Conservation (phyloP, 2,113 vertebrate species). For the Pipa parva region DNA sequence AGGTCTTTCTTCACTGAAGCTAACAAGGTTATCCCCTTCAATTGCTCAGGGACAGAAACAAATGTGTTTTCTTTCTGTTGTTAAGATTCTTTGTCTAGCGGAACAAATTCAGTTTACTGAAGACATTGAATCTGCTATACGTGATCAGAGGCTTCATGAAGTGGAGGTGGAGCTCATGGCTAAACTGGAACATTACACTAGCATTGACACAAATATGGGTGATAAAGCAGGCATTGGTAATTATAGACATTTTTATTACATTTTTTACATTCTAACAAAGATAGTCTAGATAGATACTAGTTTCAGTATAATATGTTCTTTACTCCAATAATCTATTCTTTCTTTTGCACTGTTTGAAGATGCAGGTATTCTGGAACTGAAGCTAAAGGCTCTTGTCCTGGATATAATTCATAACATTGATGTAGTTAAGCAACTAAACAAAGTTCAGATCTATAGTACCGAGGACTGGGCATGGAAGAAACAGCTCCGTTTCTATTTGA, state of each 20-base stretch:
- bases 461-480: constrained; percentile 92
- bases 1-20: too few relatives aligned
- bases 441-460: constrained; percentile 63
- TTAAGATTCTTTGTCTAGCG: constrained; percentile 88
- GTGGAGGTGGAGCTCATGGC: constrained; percentile 77
- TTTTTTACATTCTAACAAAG: not conserved
- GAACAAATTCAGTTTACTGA: constrained; percentile 96
- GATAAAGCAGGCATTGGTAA: constrained; percentile 68
- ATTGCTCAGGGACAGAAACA: too few relatives aligned
- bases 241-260: constrained; percentile 5
- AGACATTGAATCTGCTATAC: constrained; percentile 83
- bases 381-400: constrained; percentile 92
- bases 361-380: constrained; percentile 78
- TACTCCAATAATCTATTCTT: not conserved
- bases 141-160: constrained; percentile 73
- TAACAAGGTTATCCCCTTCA: too few relatives aligned
- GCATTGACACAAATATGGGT: constrained; percentile 65
- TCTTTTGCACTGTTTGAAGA: constrained; percentile 58
- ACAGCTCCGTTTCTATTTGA: constrained; percentile 91
- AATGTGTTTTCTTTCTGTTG: too few relatives aligned
- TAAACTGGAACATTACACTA: constrained; percentile 90
- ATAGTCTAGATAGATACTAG: too few relatives aligned
- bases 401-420: constrained; percentile 94
- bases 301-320: too few relatives aligned
- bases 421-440: constrained; percentile 80